Evolutionary conservation across 1,140 invertebrate genomes (phyloP).

Genomic region (Scaptomyza hsui): DNA sequence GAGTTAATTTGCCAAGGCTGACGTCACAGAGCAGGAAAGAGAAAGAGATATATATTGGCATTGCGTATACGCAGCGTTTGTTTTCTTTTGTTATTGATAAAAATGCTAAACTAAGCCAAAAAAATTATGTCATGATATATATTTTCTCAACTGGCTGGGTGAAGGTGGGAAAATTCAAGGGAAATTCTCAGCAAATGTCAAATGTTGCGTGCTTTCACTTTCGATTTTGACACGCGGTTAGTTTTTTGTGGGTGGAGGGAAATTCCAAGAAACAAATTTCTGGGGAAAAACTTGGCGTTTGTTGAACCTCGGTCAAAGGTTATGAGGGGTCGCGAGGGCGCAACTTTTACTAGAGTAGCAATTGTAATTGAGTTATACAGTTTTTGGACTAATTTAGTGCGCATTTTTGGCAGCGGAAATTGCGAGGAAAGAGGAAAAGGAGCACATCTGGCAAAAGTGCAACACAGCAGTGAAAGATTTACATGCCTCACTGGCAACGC

Average conservation of each 20-base stretch:
- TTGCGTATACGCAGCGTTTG: slow-evolving; percentile 36
- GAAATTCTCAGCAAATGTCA: slow-evolving; percentile 56
- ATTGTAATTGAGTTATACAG: slow-evolving; percentile 63
- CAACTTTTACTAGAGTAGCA: too few species aligned
- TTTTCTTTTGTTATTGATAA: not conserved
- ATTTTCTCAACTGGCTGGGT: too few species aligned
- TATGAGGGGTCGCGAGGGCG: not conserved
- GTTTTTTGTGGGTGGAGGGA: not conserved
- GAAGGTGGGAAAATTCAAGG: not conserved
- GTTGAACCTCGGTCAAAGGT: slow-evolving; percentile 38
- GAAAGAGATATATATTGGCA: not conserved
- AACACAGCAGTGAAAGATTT: slow-evolving; percentile 65
- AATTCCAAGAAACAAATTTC: slow-evolving; percentile 20
- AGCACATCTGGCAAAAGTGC: slow-evolving; percentile 63
- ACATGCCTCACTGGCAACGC: slow-evolving; percentile 34
- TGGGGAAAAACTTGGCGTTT: slow-evolving; percentile 13
- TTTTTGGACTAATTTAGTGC: slow-evolving; percentile 41
- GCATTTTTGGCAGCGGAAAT: slow-evolving; percentile 52
- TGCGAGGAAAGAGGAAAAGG: slow-evolving; percentile 35
- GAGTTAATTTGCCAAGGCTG: slow-evolving; percentile 47
- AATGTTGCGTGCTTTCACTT: slow-evolving; percentile 74
- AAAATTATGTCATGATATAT: slow-evolving; percentile 71
- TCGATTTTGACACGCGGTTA: slow-evolving; percentile 35
- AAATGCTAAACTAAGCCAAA: slow-evolving; percentile 7
- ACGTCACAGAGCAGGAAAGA: slow-evolving; percentile 49